phyloP scores from a whole-genome alignment of 1,140 invertebrate species.

The Scaptomyza pallida region DNA sequence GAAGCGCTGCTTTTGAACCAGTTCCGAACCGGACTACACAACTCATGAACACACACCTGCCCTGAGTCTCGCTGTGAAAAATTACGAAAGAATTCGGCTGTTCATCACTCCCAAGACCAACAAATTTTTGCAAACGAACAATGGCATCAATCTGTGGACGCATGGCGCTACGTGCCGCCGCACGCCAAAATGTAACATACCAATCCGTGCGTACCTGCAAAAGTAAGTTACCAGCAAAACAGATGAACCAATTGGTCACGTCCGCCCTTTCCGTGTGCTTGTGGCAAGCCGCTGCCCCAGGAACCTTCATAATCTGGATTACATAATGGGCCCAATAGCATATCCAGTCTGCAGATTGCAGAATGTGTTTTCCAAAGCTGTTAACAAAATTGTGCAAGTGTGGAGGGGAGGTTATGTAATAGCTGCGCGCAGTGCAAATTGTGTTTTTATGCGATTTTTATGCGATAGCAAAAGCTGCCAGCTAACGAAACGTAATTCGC shows the following conservation, averaged over 20 bases:
- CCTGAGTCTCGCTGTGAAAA: constrained; percentile 69
- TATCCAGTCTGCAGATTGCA: not conserved
- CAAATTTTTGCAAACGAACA: constrained; percentile 77
- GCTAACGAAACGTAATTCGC: constrained; percentile 35
- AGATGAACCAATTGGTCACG: not conserved
- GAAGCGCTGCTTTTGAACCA: not conserved
- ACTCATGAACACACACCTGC: constrained; percentile 39
- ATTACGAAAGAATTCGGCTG: constrained; percentile 78
- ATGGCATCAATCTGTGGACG: constrained; percentile 87
- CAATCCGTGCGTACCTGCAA: constrained; percentile 84
- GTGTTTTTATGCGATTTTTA: constrained; percentile 19
- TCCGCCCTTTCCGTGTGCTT: constrained; percentile 24
- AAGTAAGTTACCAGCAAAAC: constrained; percentile 80
- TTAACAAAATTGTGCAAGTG: not conserved
- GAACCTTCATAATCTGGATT: constrained; percentile 34
- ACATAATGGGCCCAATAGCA: constrained; percentile 48
- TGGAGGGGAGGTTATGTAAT: constrained; percentile 70
- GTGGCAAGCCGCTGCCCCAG: not conserved
- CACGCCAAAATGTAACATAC: constrained; percentile 85
- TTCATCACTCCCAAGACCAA: constrained; percentile 62
- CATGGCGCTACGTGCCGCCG: constrained; percentile 84
- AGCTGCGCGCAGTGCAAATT: constrained; percentile 56
- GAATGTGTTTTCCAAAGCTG: not conserved
- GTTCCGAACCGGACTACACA: constrained; percentile 26
- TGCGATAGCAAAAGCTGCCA: not conserved